Base-by-base conservation (phyloP, 2,113 vertebrate genomes). In the Tautogolabrus adspersus region DNA sequence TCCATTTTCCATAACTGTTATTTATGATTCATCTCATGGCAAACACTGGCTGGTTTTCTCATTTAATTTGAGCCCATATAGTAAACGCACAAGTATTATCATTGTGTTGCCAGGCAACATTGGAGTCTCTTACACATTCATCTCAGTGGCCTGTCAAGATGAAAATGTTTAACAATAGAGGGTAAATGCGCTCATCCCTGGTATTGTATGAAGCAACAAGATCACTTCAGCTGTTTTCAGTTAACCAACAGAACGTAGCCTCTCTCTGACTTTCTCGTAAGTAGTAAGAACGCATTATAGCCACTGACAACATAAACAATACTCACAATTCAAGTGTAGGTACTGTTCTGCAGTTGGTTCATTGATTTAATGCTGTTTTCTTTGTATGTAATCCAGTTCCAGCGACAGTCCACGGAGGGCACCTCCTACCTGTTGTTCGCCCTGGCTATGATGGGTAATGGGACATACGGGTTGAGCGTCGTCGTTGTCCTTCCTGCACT, bases 371-470 rank as follows among this genome's bases (percentile, higher is more conserved):
- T 54, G 4, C 21, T 40, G 6, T 38, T 4, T 62, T 55, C 60
- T 73, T n/a, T 46, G 0, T 75, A 34, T 34, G 16, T 9, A 0
- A 21, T 88, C 58, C 71, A 93, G 88, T 92, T 93, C 77, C 90
- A 68, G 80, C 87, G 94, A 23, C 89, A 91, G 59, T 93, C 92
- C 1, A 93, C 91, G 19, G 92, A 94, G 77, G 91, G 92, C 2
- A 92, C 83, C 34, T 94, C 91, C 21, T 93, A 93, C 79, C 47
- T 94, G 66, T 66, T 94, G n/a, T 93, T 94, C 75, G 90, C 84
- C 0, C 77, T 94, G 59, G 92, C 89, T 19, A 87, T 92, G 91
- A 21, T 92, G 88, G 93, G 92, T 38, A 96, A 93, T 51, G 84
- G 79, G 6, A 93, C 84, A 0, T 93, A 92, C 0, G 92, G 89